Conservation (phyloP, 2,113 vertebrate species). For the Plecotus auritus region DNA sequence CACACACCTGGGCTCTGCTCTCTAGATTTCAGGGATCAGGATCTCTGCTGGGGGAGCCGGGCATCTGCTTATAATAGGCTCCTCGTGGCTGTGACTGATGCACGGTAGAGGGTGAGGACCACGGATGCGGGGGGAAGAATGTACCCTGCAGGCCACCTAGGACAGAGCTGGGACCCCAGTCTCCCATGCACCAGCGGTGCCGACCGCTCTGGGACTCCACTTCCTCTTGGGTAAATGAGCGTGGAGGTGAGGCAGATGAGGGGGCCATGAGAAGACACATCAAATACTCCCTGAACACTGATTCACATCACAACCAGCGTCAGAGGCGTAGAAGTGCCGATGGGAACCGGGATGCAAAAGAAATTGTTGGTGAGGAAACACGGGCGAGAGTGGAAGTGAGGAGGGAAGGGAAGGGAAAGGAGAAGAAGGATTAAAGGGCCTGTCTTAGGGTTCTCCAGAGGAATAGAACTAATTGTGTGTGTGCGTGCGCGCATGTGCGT, state of each 20-base stretch:
- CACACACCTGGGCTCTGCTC: not conserved
- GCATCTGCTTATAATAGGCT: no score
- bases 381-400: not conserved
- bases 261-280: not conserved
- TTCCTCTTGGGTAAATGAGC: not conserved
- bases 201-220: not conserved
- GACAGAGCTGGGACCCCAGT: not conserved
- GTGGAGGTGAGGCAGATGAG: not conserved
- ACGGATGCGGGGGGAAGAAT: no score
- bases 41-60: not conserved
- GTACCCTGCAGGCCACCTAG: not conserved
- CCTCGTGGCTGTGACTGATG: not conserved
- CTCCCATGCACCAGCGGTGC: not conserved
- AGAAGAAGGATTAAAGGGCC: not conserved
- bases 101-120: not conserved
- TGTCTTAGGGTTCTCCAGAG: not conserved
- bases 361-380: not conserved
- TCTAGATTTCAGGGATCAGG: not conserved
- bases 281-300: not conserved
- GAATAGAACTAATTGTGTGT: not conserved
- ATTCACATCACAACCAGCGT: accelerated
- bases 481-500: not conserved
- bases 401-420: not conserved
- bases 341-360: not conserved
- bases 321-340: not conserved